A percentile compares a stretch with the other conserved stretches of the same genome.
phyloP scores from a whole-genome alignment of 2,888 invertebrate genomes.

The Polylopha cassiicola region DNA sequence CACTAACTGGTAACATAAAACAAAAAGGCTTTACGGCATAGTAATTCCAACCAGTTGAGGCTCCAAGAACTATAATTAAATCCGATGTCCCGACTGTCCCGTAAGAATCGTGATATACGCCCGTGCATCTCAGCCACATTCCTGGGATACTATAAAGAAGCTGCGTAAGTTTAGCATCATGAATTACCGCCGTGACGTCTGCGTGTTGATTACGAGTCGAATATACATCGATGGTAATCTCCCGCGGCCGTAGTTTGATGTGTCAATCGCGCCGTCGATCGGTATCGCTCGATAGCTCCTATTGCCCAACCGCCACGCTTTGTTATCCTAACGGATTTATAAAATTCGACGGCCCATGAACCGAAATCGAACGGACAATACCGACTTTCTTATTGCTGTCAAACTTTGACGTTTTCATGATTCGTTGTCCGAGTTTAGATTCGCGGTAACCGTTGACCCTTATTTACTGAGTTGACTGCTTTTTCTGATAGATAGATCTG shows the following conservation, averaged over 20 bases:
- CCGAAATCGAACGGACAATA: constrained; percentile 44
- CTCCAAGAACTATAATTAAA: too few relatives aligned
- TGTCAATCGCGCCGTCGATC: constrained; percentile 69
- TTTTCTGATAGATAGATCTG: too few relatives aligned
- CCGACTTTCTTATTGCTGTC: constrained; percentile 40
- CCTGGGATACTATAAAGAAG: constrained; percentile 13
- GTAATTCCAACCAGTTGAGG: too few relatives aligned
- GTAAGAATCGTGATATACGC: too few relatives aligned
- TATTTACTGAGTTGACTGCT: neutral
- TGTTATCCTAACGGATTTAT: constrained; percentile 69
- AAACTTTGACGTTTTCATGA: constrained; percentile 28
- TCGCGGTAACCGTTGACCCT: constrained; percentile 12
- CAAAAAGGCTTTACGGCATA: too few relatives aligned
- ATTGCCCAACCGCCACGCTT: constrained; percentile 70
- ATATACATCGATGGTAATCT: constrained; percentile 67
- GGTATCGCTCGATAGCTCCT: constrained; percentile 64
- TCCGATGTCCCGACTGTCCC: too few relatives aligned
- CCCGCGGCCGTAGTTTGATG: constrained; percentile 63
- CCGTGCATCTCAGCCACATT: too few relatives aligned
- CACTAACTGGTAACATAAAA: too few relatives aligned
- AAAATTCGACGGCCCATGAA: constrained; percentile 57
- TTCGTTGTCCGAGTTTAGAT: constrained; percentile 19
- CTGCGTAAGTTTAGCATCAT: constrained; percentile 45
- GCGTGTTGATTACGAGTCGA: constrained; percentile 64
- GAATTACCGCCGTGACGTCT: constrained; percentile 55